Percentiles rank a stretch among this genome's conserved stretches.
These are phyloP conservation scores for Saturnia japonica DNA, from an alignment of 2,888 invertebrate genomes.

Conservation along the genomic window DNA sequence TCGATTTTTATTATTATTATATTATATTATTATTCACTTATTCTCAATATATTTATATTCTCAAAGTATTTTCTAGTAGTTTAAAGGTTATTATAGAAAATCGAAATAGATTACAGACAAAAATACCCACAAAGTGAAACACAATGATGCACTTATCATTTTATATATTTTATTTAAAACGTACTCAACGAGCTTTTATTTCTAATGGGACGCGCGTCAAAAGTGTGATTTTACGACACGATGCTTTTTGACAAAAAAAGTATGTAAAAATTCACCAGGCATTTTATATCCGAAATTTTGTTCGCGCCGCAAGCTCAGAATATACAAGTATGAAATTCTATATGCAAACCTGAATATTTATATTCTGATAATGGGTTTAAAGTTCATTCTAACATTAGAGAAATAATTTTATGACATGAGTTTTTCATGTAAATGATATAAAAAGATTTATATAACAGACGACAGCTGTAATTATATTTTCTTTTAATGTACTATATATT, in stretches of 20 bases:
- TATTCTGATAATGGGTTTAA: not conserved
- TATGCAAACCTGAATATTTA: not conserved
- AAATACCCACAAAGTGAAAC: not conserved
- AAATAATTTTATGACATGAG: not conserved
- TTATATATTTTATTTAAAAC: slow-evolving; percentile 7
- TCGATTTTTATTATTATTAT: not conserved
- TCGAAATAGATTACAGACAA: not conserved
- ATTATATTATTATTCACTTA: no score
- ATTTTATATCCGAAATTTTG: slow-evolving; percentile 8
- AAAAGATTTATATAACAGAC: not conserved
- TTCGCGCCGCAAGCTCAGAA: not conserved
- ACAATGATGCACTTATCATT: not conserved
- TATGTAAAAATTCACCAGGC: not conserved
- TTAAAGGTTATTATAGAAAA: not conserved
- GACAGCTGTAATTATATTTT: no score
- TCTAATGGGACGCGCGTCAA: slow-evolving; percentile 3
- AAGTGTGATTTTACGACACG: slow-evolving; percentile 12
- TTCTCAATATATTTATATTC: not conserved
- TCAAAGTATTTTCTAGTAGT: not conserved
- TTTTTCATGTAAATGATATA: not conserved
- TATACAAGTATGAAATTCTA: not conserved
- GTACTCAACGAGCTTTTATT: slow-evolving; percentile 14
- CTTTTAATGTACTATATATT: no score
- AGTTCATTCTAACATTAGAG: not conserved
- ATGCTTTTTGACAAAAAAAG: slow-evolving; percentile 10